A percentile compares a stretch with the other conserved stretches of the same genome.
Evolutionary conservation across 2,888 invertebrate species (phyloP).

Genomic region (Dyspetes luteomarginatus): DNA sequence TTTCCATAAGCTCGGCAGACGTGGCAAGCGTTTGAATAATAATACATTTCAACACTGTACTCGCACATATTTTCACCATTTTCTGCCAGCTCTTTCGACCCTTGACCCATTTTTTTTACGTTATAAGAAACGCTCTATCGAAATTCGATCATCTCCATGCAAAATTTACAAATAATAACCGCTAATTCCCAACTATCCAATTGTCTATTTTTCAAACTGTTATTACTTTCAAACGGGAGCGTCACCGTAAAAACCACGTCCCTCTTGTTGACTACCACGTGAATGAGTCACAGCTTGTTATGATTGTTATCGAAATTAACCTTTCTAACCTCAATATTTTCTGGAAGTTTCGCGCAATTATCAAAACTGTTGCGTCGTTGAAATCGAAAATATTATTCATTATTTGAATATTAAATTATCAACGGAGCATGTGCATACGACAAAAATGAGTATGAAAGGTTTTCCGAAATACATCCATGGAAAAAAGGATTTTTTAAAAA

Average conservation of each 20-base stretch:
- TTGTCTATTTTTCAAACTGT: too few relatives aligned
- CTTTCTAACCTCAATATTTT: background rate
- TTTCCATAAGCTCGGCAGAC: slow-evolving; percentile 77
- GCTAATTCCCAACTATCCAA: too few relatives aligned
- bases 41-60: slow-evolving; percentile 57
- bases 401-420: too few relatives aligned
- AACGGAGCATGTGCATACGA: background rate
- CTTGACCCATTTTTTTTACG: too few relatives aligned
- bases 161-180: too few relatives aligned
- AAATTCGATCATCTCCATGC: background rate
- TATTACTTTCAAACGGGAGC: too few relatives aligned
- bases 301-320: background rate
- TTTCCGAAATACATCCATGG: slow-evolving; percentile 90
- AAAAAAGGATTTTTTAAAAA: slow-evolving; percentile 86
- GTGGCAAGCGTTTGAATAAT: slow-evolving; percentile 80
- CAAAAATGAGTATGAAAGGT: slow-evolving; percentile 87
- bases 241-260: too few relatives aligned
- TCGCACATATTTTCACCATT: slow-evolving; percentile 12
- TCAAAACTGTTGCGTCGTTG: too few relatives aligned
- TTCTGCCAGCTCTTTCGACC: background rate
- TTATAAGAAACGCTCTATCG: background rate
- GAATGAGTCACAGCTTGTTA: background rate
- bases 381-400: too few relatives aligned
- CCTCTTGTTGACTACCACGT: too few relatives aligned
- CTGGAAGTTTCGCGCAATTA: too few relatives aligned